Evolutionary conservation across 2,888 invertebrate species (phyloP).

Genomic region (Vanessa cardui): DNA sequence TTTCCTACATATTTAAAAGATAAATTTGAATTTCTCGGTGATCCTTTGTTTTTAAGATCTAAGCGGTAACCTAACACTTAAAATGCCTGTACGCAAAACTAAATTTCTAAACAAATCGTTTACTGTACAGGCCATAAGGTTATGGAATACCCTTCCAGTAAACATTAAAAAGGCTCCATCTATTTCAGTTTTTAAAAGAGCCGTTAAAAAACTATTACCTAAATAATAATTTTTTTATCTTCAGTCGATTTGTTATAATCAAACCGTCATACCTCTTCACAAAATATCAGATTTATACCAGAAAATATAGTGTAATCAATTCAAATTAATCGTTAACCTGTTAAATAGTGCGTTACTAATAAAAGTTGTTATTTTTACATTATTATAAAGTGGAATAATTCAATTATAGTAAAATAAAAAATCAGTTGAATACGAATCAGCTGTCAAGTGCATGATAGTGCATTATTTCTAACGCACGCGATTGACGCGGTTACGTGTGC

Average conservation of each 20-base stretch:
- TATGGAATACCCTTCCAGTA: no score
- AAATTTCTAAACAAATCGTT: no score
- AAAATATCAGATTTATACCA: not conserved
- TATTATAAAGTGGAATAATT: not conserved
- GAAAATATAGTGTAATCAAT: constrained; percentile 1
- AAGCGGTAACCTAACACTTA: no score
- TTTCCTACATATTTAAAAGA: no score
- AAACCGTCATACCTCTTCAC: constrained; percentile 2
- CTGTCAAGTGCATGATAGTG: constrained; percentile 3
- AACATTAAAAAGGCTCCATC: no score
- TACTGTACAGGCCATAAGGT: no score
- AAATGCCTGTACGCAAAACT: no score
- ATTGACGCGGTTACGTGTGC: constrained; percentile 2
- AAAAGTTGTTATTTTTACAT: not conserved
- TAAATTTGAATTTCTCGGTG: no score
- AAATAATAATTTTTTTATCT: no score
- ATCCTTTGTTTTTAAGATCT: no score
- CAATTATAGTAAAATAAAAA: constrained; percentile 1
- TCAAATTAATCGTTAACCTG: not conserved
- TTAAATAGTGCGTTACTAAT: constrained; percentile 1
- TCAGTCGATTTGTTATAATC: not conserved
- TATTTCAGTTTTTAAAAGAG: no score
- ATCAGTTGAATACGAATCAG: constrained; percentile 3
- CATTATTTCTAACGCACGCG: not conserved
- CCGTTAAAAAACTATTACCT: no score